Evolutionary conservation across 2,797 vertebrate species (phyloP), one percentile per base, ranked within the genome.

Genomic region (Argentina silus): DNA sequence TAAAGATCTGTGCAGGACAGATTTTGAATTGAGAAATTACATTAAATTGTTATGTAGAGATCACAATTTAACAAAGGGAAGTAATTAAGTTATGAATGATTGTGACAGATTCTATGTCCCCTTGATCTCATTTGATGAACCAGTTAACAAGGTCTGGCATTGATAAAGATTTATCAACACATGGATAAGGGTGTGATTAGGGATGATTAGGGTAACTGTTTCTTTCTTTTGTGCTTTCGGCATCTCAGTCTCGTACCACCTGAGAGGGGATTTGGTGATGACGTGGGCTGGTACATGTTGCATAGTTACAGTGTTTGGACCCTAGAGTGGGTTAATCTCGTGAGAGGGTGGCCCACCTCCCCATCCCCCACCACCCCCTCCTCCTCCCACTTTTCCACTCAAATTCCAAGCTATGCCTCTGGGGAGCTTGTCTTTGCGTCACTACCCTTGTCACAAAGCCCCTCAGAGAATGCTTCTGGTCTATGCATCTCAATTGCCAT

Each of bases 361-460:
- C 10, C 19, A 47, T 19, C 69, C 7, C 51, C 55, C 27, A 43
- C 19, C 63, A 10, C 19, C 45, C 27, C 60, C 71, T 56, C 57
- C 75, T 77, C 75, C 72, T 79, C 51, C 60, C 59, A 11, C 10
- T 53, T 36, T 36, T 36, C 27, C 27, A 84, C 87, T 90, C 85
- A 81, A 82, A 87, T 89, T 88, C 85, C 86, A 86, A 27, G 63
- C 86, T 80, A 17, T 48, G 81, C 85, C 87, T 86, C 80, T 50
- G 9, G 87, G 83, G 79, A 88, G 81, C 79, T 73, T 0, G 70
- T 17, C 17, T 70, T 69, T 85, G 82, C 83, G 83, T 88, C 86
- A 87, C 79, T 23, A 78, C 76, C 81, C 78, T 59, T 78, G 69
- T 85, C 82, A 86, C 83, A 87, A 76, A 87, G 82, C 66, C 67